phyloP scores from a whole-genome alignment of 2,797 vertebrate species.

The Fistularia tabacaria region DNA sequence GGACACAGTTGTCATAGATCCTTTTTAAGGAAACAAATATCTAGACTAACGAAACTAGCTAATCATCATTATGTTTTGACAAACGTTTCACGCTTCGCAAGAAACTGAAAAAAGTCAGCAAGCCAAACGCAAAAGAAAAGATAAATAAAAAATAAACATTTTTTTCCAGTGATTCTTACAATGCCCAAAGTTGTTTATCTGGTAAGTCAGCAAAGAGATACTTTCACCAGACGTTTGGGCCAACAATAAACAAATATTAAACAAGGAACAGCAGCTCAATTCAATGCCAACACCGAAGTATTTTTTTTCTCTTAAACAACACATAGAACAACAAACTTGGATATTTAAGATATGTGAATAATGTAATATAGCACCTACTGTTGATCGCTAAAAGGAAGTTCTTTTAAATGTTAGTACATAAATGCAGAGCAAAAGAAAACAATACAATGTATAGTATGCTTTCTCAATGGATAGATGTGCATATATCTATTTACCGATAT shows the following conservation, averaged over 20 bases:
- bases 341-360: slow-evolving; percentile 99
- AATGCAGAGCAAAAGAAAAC: slow-evolving; percentile 78
- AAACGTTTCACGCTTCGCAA: slow-evolving; percentile 98
- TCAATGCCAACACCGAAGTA: slow-evolving; percentile 84
- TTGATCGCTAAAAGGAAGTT: slow-evolving; percentile 99
- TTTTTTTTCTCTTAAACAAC: slow-evolving; percentile 84
- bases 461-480: slow-evolving; percentile 79
- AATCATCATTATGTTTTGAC: slow-evolving; percentile 99
- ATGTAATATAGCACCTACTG: slow-evolving; percentile 99
- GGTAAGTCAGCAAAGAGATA: slow-evolving; percentile 62
- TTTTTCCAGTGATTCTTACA: slow-evolving; percentile 78
- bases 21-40: slow-evolving; percentile 99
- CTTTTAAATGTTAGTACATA: slow-evolving; percentile 82
- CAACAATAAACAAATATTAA: slow-evolving; percentile 75
- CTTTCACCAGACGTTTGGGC: slow-evolving; percentile 71
- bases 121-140: slow-evolving; percentile 70
- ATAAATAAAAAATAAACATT: slow-evolving; percentile 51
- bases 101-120: slow-evolving; percentile 85
- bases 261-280: slow-evolving; percentile 83
- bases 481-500: slow-evolving; percentile 92
- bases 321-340: slow-evolving; percentile 98
- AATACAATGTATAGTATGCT: slow-evolving; percentile 75
- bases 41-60: slow-evolving; percentile 99
- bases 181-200: slow-evolving; percentile 70
- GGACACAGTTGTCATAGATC: slow-evolving; percentile 98